A percentile compares a stretch with the other conserved stretches of the same genome.
phyloP scores from a whole-genome alignment of 2,797 vertebrate species.

The Melanotaenia trifasciata region DNA sequence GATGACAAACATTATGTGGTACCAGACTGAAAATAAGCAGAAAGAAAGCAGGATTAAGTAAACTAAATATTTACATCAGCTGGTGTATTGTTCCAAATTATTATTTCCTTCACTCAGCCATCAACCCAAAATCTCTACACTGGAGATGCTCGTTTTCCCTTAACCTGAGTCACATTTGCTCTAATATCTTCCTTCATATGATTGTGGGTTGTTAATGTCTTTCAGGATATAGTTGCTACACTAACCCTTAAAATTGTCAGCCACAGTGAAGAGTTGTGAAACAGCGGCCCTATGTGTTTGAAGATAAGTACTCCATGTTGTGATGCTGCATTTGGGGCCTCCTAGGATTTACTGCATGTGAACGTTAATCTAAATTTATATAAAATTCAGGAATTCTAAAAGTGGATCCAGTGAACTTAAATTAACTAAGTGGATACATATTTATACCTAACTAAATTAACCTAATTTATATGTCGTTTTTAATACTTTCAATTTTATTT shows the following conservation, averaged over 20 bases:
- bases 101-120: not conserved
- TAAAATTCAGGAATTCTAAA: not conserved
- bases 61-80: not conserved
- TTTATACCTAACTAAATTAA: not conserved
- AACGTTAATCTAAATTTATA: too few relatives aligned
- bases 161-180: conserved; percentile 14
- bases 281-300: conserved; percentile 59
- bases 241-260: not conserved
- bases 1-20: conserved; percentile 2
- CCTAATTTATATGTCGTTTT: not conserved
- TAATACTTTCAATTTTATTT: not conserved
- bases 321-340: conserved; percentile 6
- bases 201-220: not conserved
- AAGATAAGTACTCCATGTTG: not conserved
- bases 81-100: conserved; percentile 12
- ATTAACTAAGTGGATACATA: not conserved
- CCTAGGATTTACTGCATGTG: not conserved
- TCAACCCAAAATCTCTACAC: not conserved
- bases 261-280: conserved; percentile 11
- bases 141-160: not conserved
- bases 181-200: conserved; percentile 7
- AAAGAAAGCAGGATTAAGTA: not conserved
- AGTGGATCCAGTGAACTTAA: not conserved
- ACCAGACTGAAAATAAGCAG: conserved; percentile 3
- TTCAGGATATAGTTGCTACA: conserved; percentile 1